Evolutionary conservation across 1,140 invertebrate genomes (phyloP).

Genomic region (Aphaenogaster rudis): DNA sequence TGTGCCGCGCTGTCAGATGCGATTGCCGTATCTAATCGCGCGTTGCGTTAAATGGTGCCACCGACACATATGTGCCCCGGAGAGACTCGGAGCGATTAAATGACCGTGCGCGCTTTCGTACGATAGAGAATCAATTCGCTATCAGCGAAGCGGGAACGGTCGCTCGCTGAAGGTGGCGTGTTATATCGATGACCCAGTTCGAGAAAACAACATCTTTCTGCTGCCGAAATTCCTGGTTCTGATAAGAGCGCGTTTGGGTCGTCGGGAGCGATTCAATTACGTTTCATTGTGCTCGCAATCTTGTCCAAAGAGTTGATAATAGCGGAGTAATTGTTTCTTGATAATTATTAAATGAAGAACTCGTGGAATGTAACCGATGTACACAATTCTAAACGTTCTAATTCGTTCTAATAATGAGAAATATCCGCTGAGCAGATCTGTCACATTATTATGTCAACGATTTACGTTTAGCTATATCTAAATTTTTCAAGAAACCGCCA

Average conservation of each 20-base stretch:
- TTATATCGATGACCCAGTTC: constrained; percentile 36
- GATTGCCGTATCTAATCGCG: constrained; percentile 60
- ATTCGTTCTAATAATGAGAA: background rate
- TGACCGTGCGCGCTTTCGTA: constrained; percentile 1
- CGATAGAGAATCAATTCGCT: constrained; percentile 50
- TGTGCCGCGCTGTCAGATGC: constrained; percentile 46
- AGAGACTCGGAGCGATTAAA: constrained; percentile 33
- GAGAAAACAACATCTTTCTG: constrained; percentile 19
- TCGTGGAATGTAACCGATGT: background rate
- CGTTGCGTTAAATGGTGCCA: constrained; percentile 48
- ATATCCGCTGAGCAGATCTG: background rate
- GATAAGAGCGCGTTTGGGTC: constrained; percentile 13
- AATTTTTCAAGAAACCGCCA: background rate
- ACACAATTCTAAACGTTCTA: background rate
- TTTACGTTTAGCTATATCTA: background rate
- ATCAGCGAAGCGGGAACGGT: constrained; percentile 19
- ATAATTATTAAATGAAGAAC: background rate
- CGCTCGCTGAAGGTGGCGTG: background rate
- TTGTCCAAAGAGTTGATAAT: background rate
- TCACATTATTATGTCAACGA: background rate
- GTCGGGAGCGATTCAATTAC: constrained; percentile 1
- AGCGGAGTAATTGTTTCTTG: background rate
- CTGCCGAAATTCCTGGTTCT: constrained; percentile 25
- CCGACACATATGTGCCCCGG: constrained; percentile 17
- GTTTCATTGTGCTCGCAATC: background rate